These are phyloP conservation scores for Lasaia peninsularis DNA, from an alignment of 1,140 invertebrate genomes.

Conservation along the genomic window DNA sequence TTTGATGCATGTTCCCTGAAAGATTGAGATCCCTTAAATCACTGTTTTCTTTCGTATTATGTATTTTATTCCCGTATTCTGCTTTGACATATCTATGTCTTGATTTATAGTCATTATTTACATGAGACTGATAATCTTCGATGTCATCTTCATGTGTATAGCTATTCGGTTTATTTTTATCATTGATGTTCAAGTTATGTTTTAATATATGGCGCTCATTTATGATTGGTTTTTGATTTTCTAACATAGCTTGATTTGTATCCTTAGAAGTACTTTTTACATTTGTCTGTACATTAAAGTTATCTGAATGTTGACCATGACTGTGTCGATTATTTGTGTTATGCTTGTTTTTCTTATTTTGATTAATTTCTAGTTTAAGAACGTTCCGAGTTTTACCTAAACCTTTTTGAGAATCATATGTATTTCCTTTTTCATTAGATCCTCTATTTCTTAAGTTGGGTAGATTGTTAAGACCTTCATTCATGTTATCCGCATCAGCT, in stretches of 20 bases:
- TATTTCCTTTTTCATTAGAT: not conserved
- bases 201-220: too few relatives aligned
- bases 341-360: conserved; percentile 9
- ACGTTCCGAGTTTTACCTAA: not conserved
- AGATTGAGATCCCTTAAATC: too few relatives aligned
- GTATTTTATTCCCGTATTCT: not conserved
- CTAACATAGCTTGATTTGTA: not conserved
- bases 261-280: not conserved
- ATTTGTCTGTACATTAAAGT: not conserved
- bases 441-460: not conserved
- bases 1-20: not conserved
- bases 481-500: not conserved
- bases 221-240: too few relatives aligned
- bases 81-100: not conserved
- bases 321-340: not conserved
- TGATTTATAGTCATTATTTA: too few relatives aligned
- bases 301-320: not conserved
- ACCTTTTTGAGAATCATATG: not conserved
- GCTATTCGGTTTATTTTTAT: too few relatives aligned
- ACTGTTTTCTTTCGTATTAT: not conserved
- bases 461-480: not conserved
- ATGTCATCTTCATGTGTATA: too few relatives aligned
- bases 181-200: too few relatives aligned
- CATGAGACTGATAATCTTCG: too few relatives aligned
- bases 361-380: not conserved